Conservation (phyloP, 2,888 invertebrate species). For the Rotaria magnacalcarata region DNA sequence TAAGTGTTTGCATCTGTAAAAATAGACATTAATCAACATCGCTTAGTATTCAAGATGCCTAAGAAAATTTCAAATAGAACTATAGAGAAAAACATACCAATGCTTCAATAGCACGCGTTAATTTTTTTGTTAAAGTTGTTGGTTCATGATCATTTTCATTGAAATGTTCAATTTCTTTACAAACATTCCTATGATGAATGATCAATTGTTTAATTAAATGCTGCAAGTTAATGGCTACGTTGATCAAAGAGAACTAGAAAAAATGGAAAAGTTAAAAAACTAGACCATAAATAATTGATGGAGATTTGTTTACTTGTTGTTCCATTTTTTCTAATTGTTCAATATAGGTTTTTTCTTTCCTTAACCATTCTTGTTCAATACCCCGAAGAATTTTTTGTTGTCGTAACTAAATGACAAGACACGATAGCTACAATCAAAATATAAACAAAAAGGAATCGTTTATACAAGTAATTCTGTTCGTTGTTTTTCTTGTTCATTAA, state of each 20-base stretch:
- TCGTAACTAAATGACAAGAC: not conserved
- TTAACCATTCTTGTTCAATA: slow-evolving; percentile 22
- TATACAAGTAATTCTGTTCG: not conserved
- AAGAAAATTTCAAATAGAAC: too few relatives aligned
- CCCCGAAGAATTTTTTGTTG: slow-evolving; percentile 5
- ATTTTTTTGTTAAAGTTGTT: not conserved
- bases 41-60: too few relatives aligned
- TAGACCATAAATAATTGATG: not conserved
- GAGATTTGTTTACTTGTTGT: not conserved
- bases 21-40: not conserved
- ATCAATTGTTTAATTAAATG: not conserved
- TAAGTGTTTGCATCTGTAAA: not conserved
- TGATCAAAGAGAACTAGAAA: not conserved
- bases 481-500: not conserved
- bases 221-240: not conserved
- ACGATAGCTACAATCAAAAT: too few relatives aligned
- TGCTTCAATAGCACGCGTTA: slow-evolving; percentile 6
- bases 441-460: not conserved
- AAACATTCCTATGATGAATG: not conserved
- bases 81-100: too few relatives aligned
- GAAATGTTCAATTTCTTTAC: not conserved
- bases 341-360: slow-evolving; percentile 17
- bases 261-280: not conserved
- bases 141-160: not conserved
- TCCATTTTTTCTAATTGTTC: slow-evolving; percentile 6